Evolutionary conservation across 2,113 vertebrate genomes (phyloP).

Genomic region (Ictidomys tridecemlineatus): DNA sequence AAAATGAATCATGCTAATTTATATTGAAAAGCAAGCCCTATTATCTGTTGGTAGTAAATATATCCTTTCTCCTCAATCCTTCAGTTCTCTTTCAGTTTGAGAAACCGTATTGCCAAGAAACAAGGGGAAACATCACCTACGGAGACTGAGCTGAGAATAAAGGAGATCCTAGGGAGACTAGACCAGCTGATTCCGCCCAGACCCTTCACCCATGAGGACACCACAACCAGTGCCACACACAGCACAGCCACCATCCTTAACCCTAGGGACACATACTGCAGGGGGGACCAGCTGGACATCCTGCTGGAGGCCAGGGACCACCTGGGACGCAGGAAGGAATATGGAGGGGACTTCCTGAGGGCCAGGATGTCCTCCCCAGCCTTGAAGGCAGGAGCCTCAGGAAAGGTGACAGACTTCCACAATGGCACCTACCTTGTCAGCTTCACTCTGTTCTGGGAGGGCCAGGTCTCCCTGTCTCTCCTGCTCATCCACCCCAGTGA

Average conservation of each 20-base stretch:
- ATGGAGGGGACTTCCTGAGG: conserved; percentile 82
- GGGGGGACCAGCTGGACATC: conserved; percentile 70
- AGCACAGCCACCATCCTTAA: conserved; percentile 63
- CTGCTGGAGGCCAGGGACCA: conserved; percentile 67
- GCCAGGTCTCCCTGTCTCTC: conserved; percentile 67
- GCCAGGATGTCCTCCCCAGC: conserved; percentile 67
- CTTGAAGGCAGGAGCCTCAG: conserved; percentile 74
- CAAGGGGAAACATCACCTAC: neutral
- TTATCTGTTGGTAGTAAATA: neutral
- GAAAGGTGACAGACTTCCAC: conserved; percentile 73
- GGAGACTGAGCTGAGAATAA: conserved; percentile 34
- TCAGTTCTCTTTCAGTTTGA: neutral
- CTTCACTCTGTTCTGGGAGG: conserved; percentile 83
- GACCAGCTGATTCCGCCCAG: conserved; percentile 67
- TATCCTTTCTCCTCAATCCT: neutral
- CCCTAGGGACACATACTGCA: conserved; percentile 52
- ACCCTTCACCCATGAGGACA: neutral
- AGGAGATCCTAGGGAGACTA: conserved; percentile 40
- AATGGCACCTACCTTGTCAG: conserved; percentile 81
- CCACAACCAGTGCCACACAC: conserved; percentile 69
- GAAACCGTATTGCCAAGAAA: neutral
- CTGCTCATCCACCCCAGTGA: conserved; percentile 83
- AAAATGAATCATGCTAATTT: neutral
- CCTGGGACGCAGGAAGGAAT: conserved; percentile 70
- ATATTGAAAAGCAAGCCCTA: neutral